Conservation (phyloP, 2,113 vertebrate species). For the Motacilla tschutschensis region DNA sequence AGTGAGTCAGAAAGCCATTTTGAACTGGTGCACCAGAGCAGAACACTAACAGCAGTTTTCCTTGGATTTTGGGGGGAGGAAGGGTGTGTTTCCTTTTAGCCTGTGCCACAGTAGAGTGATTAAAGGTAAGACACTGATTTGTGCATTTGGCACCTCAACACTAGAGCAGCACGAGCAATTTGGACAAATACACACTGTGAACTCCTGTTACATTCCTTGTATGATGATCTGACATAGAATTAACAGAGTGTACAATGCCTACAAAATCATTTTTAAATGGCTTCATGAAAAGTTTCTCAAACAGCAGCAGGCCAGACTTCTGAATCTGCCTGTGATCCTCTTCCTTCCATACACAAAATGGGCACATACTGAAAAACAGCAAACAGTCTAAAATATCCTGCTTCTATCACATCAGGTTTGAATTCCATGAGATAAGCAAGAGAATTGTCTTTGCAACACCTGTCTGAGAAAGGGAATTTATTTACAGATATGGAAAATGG, state of each 20-base stretch:
- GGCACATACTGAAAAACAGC: background rate
- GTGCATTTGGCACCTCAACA: background rate
- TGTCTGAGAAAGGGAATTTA: background rate
- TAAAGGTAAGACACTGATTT: background rate
- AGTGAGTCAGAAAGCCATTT: constrained; percentile 63
- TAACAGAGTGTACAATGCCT: background rate
- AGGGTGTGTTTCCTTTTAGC: background rate
- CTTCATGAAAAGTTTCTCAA: background rate
- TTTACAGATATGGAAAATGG: background rate
- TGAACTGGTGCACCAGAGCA: constrained; percentile 26
- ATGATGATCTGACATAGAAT: background rate
- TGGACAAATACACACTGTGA: background rate
- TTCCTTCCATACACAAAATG: background rate
- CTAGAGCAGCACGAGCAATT: background rate
- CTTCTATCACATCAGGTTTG: background rate
- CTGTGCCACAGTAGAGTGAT: background rate
- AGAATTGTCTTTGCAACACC: background rate
- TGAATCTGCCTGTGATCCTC: background rate
- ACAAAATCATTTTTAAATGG: background rate
- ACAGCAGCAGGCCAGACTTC: background rate
- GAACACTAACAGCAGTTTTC: constrained; percentile 36
- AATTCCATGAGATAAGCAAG: background rate
- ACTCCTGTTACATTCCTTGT: background rate
- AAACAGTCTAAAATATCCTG: background rate
- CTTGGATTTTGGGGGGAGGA: background rate